These are phyloP conservation scores for Lithophane ornitopus DNA, from an alignment of 2,888 invertebrate species.

Conservation along the genomic window DNA sequence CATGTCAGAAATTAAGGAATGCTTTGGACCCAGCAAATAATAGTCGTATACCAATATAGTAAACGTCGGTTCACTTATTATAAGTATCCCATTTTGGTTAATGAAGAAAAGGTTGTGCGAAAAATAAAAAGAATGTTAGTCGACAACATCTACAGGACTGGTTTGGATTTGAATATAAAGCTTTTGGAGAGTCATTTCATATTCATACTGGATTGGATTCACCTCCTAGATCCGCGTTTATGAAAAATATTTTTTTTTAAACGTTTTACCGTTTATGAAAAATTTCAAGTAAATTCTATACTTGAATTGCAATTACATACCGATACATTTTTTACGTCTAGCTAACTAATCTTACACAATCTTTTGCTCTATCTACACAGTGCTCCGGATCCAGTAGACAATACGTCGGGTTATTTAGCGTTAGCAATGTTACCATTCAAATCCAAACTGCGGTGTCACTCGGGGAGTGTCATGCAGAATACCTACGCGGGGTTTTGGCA, in stretches of 20 bases:
- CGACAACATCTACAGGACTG: constrained; percentile 76
- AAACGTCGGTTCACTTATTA: constrained; percentile 67
- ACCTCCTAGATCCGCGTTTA: constrained; percentile 11
- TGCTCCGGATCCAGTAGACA: constrained; percentile 54
- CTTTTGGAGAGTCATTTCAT: background rate
- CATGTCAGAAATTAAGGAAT: constrained; percentile 76
- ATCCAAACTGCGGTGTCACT: constrained; percentile 80
- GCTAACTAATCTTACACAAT: constrained; percentile 29
- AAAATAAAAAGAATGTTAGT: constrained; percentile 72
- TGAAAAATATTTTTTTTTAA: background rate
- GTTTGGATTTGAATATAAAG: constrained; percentile 79
- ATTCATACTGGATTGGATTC: constrained; percentile 52
- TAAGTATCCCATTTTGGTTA: constrained; percentile 65
- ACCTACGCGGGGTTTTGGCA: constrained; percentile 96
- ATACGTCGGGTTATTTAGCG: constrained; percentile 42
- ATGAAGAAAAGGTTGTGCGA: constrained; percentile 73
- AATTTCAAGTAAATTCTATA: too few species aligned
- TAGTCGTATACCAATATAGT: constrained; percentile 71
- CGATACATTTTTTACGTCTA: constrained; percentile 14
- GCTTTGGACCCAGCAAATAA: constrained; percentile 75
- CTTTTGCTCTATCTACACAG: constrained; percentile 53
- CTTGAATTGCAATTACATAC: constrained; percentile 17
- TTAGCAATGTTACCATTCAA: constrained; percentile 74
- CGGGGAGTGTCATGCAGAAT: constrained; percentile 85
- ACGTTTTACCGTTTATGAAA: too few species aligned